A percentile compares a stretch with the other conserved stretches of the same genome.
phyloP scores from a whole-genome alignment of 2,113 vertebrate genomes.

The Trichechus manatus region DNA sequence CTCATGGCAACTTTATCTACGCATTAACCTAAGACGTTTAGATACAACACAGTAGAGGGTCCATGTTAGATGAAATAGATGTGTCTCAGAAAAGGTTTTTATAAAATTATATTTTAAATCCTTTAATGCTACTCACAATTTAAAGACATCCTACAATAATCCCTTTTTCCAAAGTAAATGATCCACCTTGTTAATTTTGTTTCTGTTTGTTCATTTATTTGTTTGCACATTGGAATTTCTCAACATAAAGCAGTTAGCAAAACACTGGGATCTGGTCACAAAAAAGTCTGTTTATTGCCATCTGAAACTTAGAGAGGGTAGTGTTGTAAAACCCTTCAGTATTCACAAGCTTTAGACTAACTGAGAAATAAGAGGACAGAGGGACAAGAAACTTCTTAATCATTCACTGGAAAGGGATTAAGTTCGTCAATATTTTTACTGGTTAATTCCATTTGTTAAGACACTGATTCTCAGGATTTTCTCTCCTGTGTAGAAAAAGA shows the following conservation, averaged over 20 bases:
- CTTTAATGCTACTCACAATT: slow-evolving; percentile 19
- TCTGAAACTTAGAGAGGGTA: slow-evolving; percentile 31
- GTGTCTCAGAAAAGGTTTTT: background rate
- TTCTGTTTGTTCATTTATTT: slow-evolving; percentile 38
- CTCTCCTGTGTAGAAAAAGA: background rate
- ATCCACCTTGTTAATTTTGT: slow-evolving; percentile 5
- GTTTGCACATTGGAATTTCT: slow-evolving; percentile 33
- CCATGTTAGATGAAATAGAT: background rate
- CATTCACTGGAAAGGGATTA: background rate
- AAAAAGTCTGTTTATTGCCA: background rate
- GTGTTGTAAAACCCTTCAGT: background rate
- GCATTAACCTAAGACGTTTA: slow-evolving; percentile 47
- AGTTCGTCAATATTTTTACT: background rate
- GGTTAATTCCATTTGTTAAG: slow-evolving; percentile 11
- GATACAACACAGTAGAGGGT: background rate
- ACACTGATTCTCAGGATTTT: slow-evolving; percentile 5
- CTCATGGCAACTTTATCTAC: background rate
- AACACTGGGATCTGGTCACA: slow-evolving; percentile 31
- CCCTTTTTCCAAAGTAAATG: background rate
- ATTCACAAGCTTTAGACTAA: slow-evolving; percentile 2
- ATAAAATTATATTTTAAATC: slow-evolving; percentile 40
- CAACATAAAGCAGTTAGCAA: background rate
- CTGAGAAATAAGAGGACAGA: slow-evolving; percentile 15
- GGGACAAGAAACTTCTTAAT: background rate
- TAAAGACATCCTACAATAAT: slow-evolving; percentile 12